Base-by-base conservation (phyloP, 2,888 invertebrate species). In the Drosophila atripex region DNA sequence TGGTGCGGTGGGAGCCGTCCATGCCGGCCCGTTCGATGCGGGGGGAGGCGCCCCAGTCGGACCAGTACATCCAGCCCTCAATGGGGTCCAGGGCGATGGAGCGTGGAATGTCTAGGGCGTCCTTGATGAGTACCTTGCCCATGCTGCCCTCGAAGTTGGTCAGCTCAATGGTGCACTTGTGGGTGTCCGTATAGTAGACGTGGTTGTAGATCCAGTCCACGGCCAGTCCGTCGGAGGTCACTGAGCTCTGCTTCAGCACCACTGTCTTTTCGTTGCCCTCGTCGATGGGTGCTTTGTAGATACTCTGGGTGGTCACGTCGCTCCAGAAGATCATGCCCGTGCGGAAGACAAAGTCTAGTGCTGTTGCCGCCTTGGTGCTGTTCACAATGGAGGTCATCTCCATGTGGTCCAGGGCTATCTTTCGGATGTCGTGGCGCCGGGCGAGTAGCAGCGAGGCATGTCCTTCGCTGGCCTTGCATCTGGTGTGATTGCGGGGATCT, bases 171-270 rank as follows among this genome's bases (percentile, higher is more conserved):
- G 96, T 97, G 91, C 98, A 97, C 89, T 96, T 96, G 70, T 96
- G 97, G 1, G 98, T 97, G 91, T 99, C 98, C 0, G 98, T 98
- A 97, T 98, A 96, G 93, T 99, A 99, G 74, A 99, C 95, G 88
- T 98, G 97, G 91, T 97, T 97, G 93, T 99, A 98, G 70, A 99
- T 95, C 99, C 99, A 99, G 92, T 99, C 99, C n/a, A 99, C 97
- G 1, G 99, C 99, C 69, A 99, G 93, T 3, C 99, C 99, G 91
- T 99, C 99, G 0, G 98, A 97, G 9, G 97, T 97, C 66, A 96
- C 96, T 56, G 97, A 93, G 86, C 96, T 96, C 68, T 96, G 94
- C 55, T 95, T 95, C 43, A 98, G 95, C 2, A 98, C 96, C 4
- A 96, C 95, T 0, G 95, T 95, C 71, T 96, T 94, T 80, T 97